phyloP scores from a whole-genome alignment of 2,113 vertebrate genomes.

The Apteryx mantelli region DNA sequence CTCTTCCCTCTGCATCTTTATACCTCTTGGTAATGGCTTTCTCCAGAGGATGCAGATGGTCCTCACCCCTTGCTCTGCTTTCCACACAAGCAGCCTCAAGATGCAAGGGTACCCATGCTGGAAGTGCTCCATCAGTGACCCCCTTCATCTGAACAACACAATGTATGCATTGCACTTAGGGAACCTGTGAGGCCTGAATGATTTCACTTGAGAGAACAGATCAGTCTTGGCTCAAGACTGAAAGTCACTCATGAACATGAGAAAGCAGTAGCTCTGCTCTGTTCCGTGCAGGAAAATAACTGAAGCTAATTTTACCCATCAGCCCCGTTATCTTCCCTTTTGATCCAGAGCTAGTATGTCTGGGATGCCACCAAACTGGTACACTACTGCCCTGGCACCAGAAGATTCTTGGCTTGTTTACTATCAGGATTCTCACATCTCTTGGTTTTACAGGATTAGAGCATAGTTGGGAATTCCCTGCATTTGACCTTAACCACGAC shows the following conservation, averaged over 20 bases:
- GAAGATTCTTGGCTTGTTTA: neutral
- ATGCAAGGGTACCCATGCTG: neutral
- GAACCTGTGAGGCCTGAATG: too few relatives aligned
- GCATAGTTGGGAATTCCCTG: neutral
- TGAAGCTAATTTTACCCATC: neutral
- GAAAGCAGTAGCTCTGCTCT: neutral
- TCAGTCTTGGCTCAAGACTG: neutral
- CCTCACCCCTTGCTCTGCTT: neutral
- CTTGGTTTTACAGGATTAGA: neutral
- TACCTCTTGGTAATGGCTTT: neutral
- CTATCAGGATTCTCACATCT: neutral
- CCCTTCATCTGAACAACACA: neutral
- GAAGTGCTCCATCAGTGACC: neutral
- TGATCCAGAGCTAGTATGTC: neutral
- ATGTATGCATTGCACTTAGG: accelerated
- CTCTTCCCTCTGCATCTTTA: neutral
- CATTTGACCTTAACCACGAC: neutral
- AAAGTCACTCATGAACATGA: too few relatives aligned
- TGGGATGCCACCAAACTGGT: neutral
- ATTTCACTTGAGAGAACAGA: neutral
- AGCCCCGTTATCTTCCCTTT: neutral
- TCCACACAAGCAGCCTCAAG: neutral
- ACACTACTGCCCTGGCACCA: neutral
- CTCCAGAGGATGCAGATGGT: neutral
- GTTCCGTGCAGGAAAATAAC: neutral